phyloP scores from a whole-genome alignment of 1,140 invertebrate genomes.

The Laupala kohalensis region DNA sequence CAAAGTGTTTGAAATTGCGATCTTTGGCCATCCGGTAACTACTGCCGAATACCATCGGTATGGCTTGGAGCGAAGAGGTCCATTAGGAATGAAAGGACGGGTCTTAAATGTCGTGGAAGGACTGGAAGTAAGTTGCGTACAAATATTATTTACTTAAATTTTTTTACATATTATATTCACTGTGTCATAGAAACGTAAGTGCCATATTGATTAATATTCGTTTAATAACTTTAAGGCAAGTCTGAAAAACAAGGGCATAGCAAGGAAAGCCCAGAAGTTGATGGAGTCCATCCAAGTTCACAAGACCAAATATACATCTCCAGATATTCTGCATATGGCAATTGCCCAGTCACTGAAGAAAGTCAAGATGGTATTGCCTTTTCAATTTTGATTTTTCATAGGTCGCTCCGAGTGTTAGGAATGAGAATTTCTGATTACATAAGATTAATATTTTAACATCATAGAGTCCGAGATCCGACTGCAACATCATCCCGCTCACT shows the following conservation, averaged over 20 bases:
- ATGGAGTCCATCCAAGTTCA: neutral
- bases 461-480: too few species aligned
- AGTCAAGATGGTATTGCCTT: too few species aligned
- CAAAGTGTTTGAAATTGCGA: constrained; percentile 39
- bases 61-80: constrained; percentile 30
- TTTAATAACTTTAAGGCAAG: neutral
- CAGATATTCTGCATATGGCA: neutral
- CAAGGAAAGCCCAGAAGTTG: neutral
- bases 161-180: too few species aligned
- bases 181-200: neutral
- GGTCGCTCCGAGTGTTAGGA: too few species aligned
- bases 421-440: too few species aligned
- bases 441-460: too few species aligned
- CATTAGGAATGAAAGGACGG: neutral
- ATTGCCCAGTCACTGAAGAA: too few species aligned
- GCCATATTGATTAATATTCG: too few species aligned
- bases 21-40: constrained; percentile 42
- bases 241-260: neutral
- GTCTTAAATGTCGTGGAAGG: neutral
- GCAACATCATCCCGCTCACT: too few species aligned
- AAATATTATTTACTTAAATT: neutral
- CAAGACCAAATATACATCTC: neutral
- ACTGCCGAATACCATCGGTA: constrained; percentile 34
- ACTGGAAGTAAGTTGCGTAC: neutral
- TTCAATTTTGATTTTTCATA: too few species aligned